Base-by-base conservation (phyloP, 2,888 invertebrate genomes). In the Andrena haemorrhoa region DNA sequence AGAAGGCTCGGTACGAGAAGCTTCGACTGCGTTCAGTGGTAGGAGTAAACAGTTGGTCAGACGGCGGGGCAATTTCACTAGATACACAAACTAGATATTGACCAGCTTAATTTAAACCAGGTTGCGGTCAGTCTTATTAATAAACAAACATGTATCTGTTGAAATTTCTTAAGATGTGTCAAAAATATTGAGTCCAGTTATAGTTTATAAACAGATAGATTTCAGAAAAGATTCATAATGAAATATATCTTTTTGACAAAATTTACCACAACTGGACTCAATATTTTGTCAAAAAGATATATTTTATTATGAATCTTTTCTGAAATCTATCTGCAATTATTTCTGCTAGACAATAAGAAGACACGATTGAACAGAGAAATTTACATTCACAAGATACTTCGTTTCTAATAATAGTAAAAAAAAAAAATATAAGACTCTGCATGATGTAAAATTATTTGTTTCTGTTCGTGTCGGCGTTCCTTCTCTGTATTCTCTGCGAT, bases 11-110 rank as follows among this genome's bases (percentile, higher is more conserved):
- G 1, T 23, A 47, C 31, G 51, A 23, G 12, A 23, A 73, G 58
- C 58, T 56, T 35, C 29, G 49, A 5, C 58, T 49, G 12, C 20
- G 20, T 78, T 8, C 29, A 73, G 78, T 53, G 72, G 75, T 49
- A 29, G 20, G 29, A 60, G 60, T 58, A 75, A 85, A 85, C 47
- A 69, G 77, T 69, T 82, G 31, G 75, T 63, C 77, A 69, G 71
- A 61, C 74, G 26, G 26, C 16, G 69, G 61, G 47, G 47, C 71
- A 58, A 69, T 29, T 73, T 47, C 58, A 53, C 69, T 64, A 12
- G 26, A 16, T 31, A 41, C 16, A 47, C 1, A 3, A 29, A 26
- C 29, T 41, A 51, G 29, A 41, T 23, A 53, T 35, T 12, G 6
- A 2, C 1, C n/a, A 2, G 26, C 5, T 35, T 20, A 72, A 20